Conservation (phyloP, 1,140 invertebrate species). For the Mercenaria mercenaria region DNA sequence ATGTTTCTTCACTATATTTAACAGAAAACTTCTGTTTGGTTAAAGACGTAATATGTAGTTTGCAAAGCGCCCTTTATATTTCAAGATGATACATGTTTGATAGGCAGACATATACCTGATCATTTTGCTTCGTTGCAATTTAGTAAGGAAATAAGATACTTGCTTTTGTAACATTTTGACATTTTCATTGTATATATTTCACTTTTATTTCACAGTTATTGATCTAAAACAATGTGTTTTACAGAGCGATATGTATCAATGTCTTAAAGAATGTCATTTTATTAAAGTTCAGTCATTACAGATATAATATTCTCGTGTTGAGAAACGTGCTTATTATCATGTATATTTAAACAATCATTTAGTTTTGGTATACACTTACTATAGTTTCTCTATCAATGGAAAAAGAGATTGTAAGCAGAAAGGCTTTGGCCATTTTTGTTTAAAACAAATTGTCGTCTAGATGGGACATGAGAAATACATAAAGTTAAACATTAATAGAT, state of each 20-base stretch:
- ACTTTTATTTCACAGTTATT: background rate
- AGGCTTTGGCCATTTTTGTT: too few species aligned
- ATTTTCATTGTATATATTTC: background rate
- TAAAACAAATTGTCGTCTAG: too few species aligned
- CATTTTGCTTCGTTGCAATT: background rate
- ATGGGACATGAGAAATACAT: too few species aligned
- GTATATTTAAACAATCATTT: too few species aligned
- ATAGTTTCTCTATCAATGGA: too few species aligned
- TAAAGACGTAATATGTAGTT: too few species aligned
- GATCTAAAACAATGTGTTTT: background rate
- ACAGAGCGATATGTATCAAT: background rate
- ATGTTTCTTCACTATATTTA: background rate
- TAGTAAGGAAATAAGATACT: background rate
- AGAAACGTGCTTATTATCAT: too few species aligned
- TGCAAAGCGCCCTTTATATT: background rate
- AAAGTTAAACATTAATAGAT: too few species aligned
- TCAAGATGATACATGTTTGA: background rate
- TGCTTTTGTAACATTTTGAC: background rate
- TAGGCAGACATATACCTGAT: too few species aligned
- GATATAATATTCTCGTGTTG: too few species aligned
- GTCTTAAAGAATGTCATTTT: background rate
- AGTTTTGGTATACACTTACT: too few species aligned
- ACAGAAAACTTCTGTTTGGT: background rate
- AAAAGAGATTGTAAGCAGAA: too few species aligned
- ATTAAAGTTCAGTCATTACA: background rate